Percentiles rank a stretch among this genome's conserved stretches.
Evolutionary conservation across 2,113 vertebrate species (phyloP).

Genomic region (Propithecus coquereli): DNA sequence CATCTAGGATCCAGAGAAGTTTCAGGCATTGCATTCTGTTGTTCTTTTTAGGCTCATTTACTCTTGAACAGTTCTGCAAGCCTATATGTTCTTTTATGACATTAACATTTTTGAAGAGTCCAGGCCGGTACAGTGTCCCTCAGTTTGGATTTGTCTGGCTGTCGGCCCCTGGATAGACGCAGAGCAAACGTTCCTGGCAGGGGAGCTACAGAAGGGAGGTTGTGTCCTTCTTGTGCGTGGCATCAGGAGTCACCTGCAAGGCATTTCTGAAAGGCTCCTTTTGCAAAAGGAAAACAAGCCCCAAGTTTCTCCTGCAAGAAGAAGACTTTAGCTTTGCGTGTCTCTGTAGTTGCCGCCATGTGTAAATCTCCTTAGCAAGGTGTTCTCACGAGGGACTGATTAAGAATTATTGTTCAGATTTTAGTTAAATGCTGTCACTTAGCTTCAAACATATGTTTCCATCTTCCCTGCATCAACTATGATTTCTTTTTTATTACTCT

Average conservation of each 20-base stretch:
- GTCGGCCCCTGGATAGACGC: not conserved
- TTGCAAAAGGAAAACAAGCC: not conserved
- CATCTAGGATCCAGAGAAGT: not conserved
- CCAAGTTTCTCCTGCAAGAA: not conserved
- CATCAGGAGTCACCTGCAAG: too few species aligned
- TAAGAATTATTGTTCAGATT: not conserved
- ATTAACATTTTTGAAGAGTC: not conserved
- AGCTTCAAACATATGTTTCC: not conserved
- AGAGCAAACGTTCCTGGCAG: not conserved
- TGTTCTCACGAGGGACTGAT: too few species aligned
- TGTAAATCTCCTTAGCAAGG: too few species aligned
- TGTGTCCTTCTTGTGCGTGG: not conserved
- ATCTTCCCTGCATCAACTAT: not conserved
- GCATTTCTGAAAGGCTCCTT: not conserved
- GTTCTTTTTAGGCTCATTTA: not conserved
- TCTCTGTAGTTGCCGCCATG: not conserved
- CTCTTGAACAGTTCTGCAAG: not conserved
- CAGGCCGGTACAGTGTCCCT: not conserved
- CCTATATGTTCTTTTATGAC: too few species aligned
- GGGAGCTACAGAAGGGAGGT: not conserved
- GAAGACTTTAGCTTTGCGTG: not conserved
- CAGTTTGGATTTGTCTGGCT: not conserved
- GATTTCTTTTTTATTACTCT: not conserved
- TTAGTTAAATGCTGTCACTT: not conserved
- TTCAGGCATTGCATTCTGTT: not conserved